Evolutionary conservation across 2,113 vertebrate species (phyloP).

Genomic region (Cebus imitator): DNA sequence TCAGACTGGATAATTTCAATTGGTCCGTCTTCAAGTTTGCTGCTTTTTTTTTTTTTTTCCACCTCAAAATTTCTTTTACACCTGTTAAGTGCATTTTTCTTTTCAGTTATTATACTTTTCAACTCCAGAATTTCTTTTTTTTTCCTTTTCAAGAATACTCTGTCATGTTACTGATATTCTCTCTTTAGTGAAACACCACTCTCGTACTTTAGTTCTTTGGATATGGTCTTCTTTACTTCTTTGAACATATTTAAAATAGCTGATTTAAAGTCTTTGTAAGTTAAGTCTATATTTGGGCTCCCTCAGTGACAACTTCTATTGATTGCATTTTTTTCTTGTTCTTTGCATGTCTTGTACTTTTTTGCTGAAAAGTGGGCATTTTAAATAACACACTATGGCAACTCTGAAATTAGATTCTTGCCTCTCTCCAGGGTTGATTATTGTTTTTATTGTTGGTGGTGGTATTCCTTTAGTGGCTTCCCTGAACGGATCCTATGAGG

Average conservation of each 20-base stretch:
- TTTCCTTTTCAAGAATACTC: neutral
- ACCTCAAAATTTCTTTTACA: neutral
- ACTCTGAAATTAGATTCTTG: neutral
- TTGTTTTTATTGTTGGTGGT: neutral
- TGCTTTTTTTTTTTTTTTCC: neutral
- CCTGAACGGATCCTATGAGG: neutral
- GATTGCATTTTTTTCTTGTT: neutral
- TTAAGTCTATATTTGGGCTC: neutral
- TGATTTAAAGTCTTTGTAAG: neutral
- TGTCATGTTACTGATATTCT: neutral
- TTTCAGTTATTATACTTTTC: neutral
- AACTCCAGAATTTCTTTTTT: neutral
- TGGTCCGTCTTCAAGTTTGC: neutral
- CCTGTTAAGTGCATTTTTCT: neutral
- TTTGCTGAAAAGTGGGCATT: neutral
- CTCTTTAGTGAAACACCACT: neutral
- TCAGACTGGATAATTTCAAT: neutral
- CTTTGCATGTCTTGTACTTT: neutral
- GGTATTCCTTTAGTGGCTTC: neutral
- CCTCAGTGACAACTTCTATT: neutral
- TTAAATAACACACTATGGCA: neutral
- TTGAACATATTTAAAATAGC: neutral
- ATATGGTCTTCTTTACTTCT: neutral
- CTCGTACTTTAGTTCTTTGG: neutral
- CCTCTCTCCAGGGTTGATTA: neutral